phyloP scores from a whole-genome alignment of 2,113 vertebrate genomes.

The Spea multiplicata region DNA sequence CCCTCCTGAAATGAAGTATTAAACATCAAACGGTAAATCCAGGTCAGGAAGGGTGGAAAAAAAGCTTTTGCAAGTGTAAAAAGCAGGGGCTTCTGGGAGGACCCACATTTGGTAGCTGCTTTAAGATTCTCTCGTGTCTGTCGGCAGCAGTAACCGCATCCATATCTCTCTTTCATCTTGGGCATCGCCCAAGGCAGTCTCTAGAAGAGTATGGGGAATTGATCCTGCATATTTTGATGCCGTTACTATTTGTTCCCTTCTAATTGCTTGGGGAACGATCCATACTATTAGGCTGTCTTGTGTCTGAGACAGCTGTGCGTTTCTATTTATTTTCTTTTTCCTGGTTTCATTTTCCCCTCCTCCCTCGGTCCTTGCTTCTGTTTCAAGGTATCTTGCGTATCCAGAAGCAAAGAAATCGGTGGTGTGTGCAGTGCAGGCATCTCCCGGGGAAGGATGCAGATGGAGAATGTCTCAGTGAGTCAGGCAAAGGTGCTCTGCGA shows the following conservation, averaged over 20 bases:
- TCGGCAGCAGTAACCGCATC: conserved; percentile 72
- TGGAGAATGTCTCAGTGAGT: conserved; percentile 54
- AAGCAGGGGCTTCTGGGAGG: conserved; percentile 72
- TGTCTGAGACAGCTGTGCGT: neutral
- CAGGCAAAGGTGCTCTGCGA: conserved; percentile 62
- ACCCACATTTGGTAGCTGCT: conserved; percentile 66
- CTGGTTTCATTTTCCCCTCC: neutral
- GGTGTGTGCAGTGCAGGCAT: conserved; percentile 40
- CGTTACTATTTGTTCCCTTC: conserved; percentile 36
- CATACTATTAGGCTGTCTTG: neutral
- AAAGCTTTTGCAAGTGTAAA: conserved; percentile 59
- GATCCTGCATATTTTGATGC: neutral
- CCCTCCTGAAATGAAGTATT: conserved; percentile 51
- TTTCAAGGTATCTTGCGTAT: conserved; percentile 1
- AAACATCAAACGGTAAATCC: conserved; percentile 63
- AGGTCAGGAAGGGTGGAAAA: conserved; percentile 61
- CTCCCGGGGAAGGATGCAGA: conserved; percentile 59
- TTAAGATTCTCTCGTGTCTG: conserved; percentile 69
- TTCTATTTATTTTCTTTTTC: neutral
- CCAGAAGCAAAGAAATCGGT: neutral
- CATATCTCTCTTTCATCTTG: conserved; percentile 65
- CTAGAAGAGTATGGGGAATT: conserved; percentile 45
- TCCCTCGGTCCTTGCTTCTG: conserved; percentile 6
- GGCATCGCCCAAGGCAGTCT: conserved; percentile 62
- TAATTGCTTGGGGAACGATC: neutral